Percentiles rank a stretch among this genome's conserved stretches.
phyloP scores from a whole-genome alignment of 1,140 invertebrate species.

The Dolichoris vasculosae region DNA sequence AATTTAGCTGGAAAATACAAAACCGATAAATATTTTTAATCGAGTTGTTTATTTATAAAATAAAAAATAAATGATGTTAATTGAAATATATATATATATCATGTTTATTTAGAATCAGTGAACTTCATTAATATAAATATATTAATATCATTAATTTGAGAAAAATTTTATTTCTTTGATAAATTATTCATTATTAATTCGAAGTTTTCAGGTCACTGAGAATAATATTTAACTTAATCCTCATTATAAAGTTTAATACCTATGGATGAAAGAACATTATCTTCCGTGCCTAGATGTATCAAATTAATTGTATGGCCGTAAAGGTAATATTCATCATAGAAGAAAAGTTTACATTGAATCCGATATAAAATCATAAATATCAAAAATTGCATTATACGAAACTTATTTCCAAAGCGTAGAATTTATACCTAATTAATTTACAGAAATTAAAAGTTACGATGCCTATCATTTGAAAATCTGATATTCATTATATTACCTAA shows the following conservation, averaged over 20 bases:
- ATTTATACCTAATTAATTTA: not conserved
- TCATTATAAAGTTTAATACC: no score
- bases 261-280: not conserved
- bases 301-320: not conserved
- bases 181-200: not conserved
- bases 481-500: no score
- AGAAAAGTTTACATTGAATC: not conserved
- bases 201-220: not conserved
- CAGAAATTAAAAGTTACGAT: not conserved
- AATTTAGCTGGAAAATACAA: no score
- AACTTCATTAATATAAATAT: no score
- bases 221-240: not conserved
- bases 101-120: no score
- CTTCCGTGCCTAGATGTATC: not conserved
- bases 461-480: not conserved
- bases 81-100: no score
- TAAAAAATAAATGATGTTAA: no score
- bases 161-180: not conserved
- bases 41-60: no score
- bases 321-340: not conserved
- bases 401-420: not conserved
- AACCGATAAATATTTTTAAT: no score
- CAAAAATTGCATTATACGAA: not conserved
- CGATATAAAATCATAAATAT: not conserved
- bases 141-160: no score